phyloP scores from a whole-genome alignment of 2,113 vertebrate genomes.

The Vulpes lagopus region DNA sequence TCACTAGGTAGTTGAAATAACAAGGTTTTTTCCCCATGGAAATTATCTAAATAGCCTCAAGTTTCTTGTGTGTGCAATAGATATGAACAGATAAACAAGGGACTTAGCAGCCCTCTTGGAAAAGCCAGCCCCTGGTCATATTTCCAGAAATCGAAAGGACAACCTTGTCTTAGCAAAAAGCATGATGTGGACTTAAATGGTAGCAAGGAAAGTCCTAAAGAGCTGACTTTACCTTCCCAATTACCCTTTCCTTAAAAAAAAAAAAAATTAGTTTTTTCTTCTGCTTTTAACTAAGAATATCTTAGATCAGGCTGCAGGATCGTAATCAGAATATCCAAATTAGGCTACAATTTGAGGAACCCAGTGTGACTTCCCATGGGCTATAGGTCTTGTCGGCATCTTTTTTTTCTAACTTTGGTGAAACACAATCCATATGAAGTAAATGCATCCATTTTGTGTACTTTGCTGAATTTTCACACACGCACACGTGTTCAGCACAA shows the following conservation, averaged over 20 bases:
- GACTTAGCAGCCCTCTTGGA: not conserved
- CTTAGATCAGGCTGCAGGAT: not conserved
- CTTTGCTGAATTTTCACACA: not conserved
- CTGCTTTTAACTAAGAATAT: not conserved
- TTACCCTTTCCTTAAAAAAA: not conserved
- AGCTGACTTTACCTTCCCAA: not conserved
- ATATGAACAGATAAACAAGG: constrained; percentile 50
- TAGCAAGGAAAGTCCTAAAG: not conserved
- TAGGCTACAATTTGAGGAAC: not conserved
- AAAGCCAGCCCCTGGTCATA: constrained; percentile 26
- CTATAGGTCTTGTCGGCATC: not conserved
- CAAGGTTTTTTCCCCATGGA: constrained; percentile 53
- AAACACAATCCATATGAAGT: not conserved
- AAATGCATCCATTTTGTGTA: not conserved
- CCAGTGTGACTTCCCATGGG: not conserved
- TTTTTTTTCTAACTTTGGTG: not conserved
- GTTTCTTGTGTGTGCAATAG: constrained; percentile 18
- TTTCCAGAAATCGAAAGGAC: constrained; percentile 40
- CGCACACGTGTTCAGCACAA: not conserved
- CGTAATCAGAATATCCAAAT: not conserved
- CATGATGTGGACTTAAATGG: not conserved
- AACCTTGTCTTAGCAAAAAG: not conserved
- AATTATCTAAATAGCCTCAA: constrained; percentile 72
- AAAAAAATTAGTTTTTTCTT: not conserved
- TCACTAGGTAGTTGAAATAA: constrained; percentile 55